These are phyloP conservation scores for Crax fasciolata DNA, from an alignment of 2,797 vertebrate genomes.

Conservation along the genomic window DNA sequence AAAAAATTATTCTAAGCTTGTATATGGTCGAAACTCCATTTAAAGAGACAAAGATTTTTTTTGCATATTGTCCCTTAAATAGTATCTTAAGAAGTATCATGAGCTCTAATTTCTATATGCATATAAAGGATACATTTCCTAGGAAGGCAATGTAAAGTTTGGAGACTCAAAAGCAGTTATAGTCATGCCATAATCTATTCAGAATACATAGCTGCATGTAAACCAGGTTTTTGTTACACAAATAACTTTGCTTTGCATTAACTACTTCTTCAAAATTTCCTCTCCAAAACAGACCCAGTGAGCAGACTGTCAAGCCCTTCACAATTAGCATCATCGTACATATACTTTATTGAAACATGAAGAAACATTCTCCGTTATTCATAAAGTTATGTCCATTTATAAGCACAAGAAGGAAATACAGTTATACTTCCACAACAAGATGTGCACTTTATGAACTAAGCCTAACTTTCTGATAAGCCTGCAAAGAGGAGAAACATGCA, in stretches of 20 bases:
- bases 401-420: not conserved
- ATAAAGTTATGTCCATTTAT: not conserved
- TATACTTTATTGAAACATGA: conserved; percentile 27
- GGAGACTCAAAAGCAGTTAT: not conserved
- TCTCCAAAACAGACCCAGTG: conserved; percentile 32
- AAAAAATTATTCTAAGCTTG: conserved; percentile 1
- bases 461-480: not conserved
- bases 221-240: not conserved
- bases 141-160: not conserved
- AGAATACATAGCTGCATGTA: not conserved
- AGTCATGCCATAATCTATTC: not conserved
- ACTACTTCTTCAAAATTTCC: conserved; percentile 14
- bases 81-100: not conserved
- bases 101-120: not conserved
- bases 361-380: conserved; percentile 23
- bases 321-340: conserved; percentile 56
- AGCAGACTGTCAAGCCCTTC: conserved; percentile 70
- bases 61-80: not conserved
- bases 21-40: not conserved
- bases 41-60: not conserved
- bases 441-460: not conserved
- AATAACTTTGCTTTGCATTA: conserved; percentile 32
- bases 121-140: not conserved
- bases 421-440: conserved; percentile 7
- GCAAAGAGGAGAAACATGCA: not conserved